These are phyloP conservation scores for Tridacna crocea DNA, from an alignment of 2,888 invertebrate genomes.

Conservation along the genomic window DNA sequence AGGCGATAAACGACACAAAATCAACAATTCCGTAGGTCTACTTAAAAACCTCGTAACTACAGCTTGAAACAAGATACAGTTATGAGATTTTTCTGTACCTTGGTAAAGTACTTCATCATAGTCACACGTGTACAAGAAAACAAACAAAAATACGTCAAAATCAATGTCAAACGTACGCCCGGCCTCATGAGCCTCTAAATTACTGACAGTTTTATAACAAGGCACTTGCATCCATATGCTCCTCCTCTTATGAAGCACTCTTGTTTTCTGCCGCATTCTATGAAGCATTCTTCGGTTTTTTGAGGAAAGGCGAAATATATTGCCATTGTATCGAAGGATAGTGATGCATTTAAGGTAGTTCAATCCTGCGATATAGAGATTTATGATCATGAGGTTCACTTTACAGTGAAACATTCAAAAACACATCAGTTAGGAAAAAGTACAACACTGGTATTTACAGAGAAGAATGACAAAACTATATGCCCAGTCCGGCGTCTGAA, in stretches of 20 bases:
- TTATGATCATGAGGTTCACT: background rate
- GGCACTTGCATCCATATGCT: conserved; percentile 9
- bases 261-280: conserved; percentile 34
- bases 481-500: background rate
- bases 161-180: too few species aligned
- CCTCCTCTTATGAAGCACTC: conserved; percentile 15
- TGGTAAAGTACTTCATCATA: too few species aligned
- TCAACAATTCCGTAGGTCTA: too few species aligned
- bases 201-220: too few species aligned
- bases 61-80: too few species aligned
- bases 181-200: too few species aligned
- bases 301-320: conserved; percentile 45
- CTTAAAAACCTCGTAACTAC: too few species aligned
- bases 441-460: too few species aligned
- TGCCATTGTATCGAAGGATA: background rate
- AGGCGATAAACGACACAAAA: too few species aligned
- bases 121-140: too few species aligned
- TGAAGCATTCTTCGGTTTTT: conserved; percentile 43
- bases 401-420: conserved; percentile 7
- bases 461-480: background rate
- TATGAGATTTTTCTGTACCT: too few species aligned
- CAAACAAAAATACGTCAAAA: too few species aligned
- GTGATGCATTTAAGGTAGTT: background rate
- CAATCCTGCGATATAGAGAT: background rate
- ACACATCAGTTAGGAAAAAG: conserved; percentile 30